These are phyloP conservation scores for Laticauda colubrina DNA, from an alignment of 2,113 vertebrate genomes.

Conservation along the genomic window DNA sequence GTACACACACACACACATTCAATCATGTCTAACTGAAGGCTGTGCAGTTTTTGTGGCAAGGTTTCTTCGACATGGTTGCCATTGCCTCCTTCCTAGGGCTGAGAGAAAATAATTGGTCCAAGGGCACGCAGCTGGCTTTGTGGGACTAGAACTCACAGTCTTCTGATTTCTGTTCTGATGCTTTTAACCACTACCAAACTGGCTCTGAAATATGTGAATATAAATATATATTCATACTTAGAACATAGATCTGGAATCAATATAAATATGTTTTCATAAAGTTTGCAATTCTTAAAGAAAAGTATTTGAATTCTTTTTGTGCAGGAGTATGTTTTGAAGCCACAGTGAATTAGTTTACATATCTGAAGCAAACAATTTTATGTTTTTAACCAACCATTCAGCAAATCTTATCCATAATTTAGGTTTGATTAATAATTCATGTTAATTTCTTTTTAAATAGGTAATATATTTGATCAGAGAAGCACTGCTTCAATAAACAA, in stretches of 20 bases:
- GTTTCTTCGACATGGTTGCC: too few relatives aligned
- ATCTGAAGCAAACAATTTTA: neutral
- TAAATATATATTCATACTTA: neutral
- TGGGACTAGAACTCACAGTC: too few relatives aligned
- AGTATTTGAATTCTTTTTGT: neutral
- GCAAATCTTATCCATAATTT: neutral
- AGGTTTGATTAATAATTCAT: neutral
- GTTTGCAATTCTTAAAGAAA: neutral
- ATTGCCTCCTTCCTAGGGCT: too few relatives aligned
- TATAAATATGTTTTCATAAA: neutral
- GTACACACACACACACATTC: too few relatives aligned
- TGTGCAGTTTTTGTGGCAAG: too few relatives aligned
- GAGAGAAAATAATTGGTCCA: too few relatives aligned
- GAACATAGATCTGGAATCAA: slow-evolving; percentile 24
- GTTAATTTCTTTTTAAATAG: neutral
- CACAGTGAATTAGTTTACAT: neutral
- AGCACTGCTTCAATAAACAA: neutral
- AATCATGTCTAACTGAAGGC: too few relatives aligned
- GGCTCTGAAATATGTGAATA: neutral
- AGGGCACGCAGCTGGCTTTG: too few relatives aligned
- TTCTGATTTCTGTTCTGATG: too few relatives aligned
- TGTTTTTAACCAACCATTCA: neutral
- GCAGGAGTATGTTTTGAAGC: neutral
- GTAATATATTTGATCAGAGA: neutral
- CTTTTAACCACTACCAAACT: too few relatives aligned